phyloP scores from a whole-genome alignment of 1,140 invertebrate genomes.

The Heliconius nattereri region DNA sequence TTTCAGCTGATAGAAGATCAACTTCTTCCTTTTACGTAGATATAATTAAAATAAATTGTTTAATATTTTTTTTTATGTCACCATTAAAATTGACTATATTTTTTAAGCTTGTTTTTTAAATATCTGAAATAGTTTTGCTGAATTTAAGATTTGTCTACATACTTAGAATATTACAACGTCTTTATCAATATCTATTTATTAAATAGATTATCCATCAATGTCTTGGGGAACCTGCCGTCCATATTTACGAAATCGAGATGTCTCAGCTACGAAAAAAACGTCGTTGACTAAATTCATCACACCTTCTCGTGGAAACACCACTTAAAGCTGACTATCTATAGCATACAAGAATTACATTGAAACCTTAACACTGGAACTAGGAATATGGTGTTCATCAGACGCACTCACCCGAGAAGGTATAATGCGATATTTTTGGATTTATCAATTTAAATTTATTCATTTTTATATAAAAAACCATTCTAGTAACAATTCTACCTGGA shows the following conservation, averaged over 20 bases:
- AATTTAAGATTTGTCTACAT: too few relatives aligned
- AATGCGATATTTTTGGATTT: constrained; percentile 57
- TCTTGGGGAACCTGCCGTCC: neutral
- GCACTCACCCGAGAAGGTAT: constrained; percentile 51
- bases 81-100: too few relatives aligned
- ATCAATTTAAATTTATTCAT: constrained; percentile 51
- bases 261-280: constrained; percentile 63
- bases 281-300: constrained; percentile 53
- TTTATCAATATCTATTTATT: neutral
- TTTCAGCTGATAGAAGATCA: neutral
- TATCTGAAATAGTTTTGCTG: too few relatives aligned
- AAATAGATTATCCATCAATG: neutral
- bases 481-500: constrained; percentile 80
- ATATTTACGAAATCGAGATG: constrained; percentile 60
- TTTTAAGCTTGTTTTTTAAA: neutral
- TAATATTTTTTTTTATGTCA: too few relatives aligned
- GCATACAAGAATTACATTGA: constrained; percentile 36
- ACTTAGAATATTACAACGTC: neutral
- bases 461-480: constrained; percentile 78
- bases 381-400: constrained; percentile 54
- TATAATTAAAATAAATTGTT: too few relatives aligned
- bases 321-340: constrained; percentile 49
- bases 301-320: constrained; percentile 52
- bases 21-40: neutral
- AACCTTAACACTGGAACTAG: constrained; percentile 44